phyloP scores from a whole-genome alignment of 2,888 invertebrate species.

The Hypomecis atomaria region DNA sequence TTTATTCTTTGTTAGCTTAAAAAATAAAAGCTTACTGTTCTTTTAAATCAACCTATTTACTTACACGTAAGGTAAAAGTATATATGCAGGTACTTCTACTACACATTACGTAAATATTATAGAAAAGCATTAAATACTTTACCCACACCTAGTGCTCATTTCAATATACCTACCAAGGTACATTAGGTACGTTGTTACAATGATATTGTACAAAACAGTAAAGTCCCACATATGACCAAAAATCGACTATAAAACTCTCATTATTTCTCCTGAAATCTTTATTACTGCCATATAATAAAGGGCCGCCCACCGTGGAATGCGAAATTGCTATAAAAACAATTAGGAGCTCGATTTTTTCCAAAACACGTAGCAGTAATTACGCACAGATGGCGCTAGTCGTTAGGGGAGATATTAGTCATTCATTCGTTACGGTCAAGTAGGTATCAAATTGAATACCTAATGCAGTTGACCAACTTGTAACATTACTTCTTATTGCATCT shows the following conservation, averaged over 20 bases:
- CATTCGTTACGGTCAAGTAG: conserved; percentile 42
- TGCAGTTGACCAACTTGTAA: no score
- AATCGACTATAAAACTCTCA: conserved; percentile 27
- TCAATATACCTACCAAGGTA: no score
- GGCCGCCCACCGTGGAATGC: conserved; percentile 36
- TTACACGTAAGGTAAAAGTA: no score
- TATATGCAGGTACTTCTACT: no score
- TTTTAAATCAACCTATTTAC: no score
- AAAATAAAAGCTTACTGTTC: no score
- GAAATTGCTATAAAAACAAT: conserved; percentile 69
- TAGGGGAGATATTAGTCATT: conserved; percentile 59
- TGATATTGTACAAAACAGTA: conserved; percentile 1
- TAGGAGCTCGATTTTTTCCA: conserved; percentile 63
- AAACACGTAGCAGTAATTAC: conserved; percentile 73
- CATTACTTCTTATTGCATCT: no score
- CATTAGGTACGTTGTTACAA: background rate
- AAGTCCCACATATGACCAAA: conserved; percentile 12
- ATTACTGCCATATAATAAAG: conserved; percentile 39
- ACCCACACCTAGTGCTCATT: no score
- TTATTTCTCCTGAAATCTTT: conserved; percentile 26
- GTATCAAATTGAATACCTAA: conserved; percentile 19
- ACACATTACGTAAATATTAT: no score
- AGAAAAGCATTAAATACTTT: no score
- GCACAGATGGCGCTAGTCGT: conserved; percentile 73
- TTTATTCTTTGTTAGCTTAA: no score